Conservation (phyloP, 2,113 vertebrate species). For the Datnioides undecimradiatus region DNA sequence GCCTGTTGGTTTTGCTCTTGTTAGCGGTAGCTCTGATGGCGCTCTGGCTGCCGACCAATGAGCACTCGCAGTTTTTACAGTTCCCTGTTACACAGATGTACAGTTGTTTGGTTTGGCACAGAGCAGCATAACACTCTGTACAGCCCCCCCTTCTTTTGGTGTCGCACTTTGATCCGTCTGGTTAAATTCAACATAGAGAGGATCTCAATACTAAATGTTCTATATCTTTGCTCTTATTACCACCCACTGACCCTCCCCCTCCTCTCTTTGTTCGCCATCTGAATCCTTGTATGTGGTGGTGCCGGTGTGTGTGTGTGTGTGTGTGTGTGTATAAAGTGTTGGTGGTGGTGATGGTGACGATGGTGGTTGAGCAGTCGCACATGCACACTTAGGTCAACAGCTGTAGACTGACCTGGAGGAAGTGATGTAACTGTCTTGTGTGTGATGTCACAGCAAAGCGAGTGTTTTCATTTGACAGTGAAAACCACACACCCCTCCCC, state of each 20-base stretch:
- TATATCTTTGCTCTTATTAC: slow-evolving; percentile 71
- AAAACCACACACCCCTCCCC: neutral
- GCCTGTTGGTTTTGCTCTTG: slow-evolving; percentile 59
- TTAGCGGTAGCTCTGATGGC: slow-evolving; percentile 55
- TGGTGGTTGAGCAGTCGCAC: slow-evolving; percentile 38
- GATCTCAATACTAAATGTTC: slow-evolving; percentile 71
- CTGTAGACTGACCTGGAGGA: slow-evolving; percentile 29
- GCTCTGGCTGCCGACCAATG: slow-evolving; percentile 26
- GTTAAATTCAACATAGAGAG: slow-evolving; percentile 49
- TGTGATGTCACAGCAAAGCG: slow-evolving; percentile 45
- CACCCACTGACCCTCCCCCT: neutral
- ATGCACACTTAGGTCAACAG: slow-evolving; percentile 35
- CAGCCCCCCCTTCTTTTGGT: slow-evolving; percentile 54
- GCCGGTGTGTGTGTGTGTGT: slow-evolving; percentile 56
- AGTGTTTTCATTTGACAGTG: slow-evolving; percentile 29
- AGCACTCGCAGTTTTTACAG: slow-evolving; percentile 51
- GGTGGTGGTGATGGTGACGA: slow-evolving; percentile 5
- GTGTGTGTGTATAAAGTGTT: slow-evolving; percentile 55
- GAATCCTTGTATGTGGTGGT: slow-evolving; percentile 56
- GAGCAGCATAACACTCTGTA: slow-evolving; percentile 64
- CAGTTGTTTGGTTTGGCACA: slow-evolving; percentile 57
- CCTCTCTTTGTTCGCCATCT: slow-evolving; percentile 44
- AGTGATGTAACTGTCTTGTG: slow-evolving; percentile 45
- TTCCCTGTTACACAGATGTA: slow-evolving; percentile 60
- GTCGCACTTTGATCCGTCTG: slow-evolving; percentile 62